Conservation (phyloP, 2,888 invertebrate species). For the Trachelus iudaicus region DNA sequence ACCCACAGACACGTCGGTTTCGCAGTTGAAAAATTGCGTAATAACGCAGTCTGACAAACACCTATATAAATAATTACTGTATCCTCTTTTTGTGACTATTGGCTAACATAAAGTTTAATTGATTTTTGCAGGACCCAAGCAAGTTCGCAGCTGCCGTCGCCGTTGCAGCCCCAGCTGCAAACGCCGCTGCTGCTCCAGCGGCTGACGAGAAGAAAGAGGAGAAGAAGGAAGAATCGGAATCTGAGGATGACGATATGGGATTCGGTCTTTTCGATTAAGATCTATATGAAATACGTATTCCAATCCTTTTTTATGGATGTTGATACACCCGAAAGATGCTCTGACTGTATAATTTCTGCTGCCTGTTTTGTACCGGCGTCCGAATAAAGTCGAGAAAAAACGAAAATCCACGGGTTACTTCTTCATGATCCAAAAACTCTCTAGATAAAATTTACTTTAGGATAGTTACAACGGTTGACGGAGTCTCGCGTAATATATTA, state of each 20-base stretch:
- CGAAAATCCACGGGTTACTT: background rate
- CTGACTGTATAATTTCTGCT: conserved; percentile 23
- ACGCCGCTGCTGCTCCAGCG: conserved; percentile 73
- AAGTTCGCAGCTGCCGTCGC: conserved; percentile 86
- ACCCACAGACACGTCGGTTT: conserved; percentile 62
- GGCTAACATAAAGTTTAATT: conserved; percentile 21
- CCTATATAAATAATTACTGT: conserved; percentile 10
- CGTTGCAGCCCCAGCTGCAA: conserved; percentile 71
- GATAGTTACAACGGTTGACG: no score
- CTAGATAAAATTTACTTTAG: no score
- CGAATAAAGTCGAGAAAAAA: conserved; percentile 42
- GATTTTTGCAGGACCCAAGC: conserved; percentile 83
- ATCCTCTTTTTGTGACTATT: conserved; percentile 11
- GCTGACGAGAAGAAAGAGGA: conserved; percentile 83
- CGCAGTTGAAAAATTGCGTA: conserved; percentile 43
- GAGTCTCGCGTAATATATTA: no score
- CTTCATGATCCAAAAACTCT: no score
- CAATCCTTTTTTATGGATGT: conserved; percentile 28
- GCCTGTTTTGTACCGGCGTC: conserved; percentile 42
- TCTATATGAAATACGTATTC: conserved; percentile 13
- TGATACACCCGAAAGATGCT: background rate
- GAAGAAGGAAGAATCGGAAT: conserved; percentile 78
- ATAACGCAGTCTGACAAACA: conserved; percentile 50
- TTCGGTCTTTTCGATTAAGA: conserved; percentile 92
- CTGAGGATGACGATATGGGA: conserved; percentile 97